Evolutionary conservation across 2,888 invertebrate species (phyloP).

Genomic region (Microchrysa polita): DNA sequence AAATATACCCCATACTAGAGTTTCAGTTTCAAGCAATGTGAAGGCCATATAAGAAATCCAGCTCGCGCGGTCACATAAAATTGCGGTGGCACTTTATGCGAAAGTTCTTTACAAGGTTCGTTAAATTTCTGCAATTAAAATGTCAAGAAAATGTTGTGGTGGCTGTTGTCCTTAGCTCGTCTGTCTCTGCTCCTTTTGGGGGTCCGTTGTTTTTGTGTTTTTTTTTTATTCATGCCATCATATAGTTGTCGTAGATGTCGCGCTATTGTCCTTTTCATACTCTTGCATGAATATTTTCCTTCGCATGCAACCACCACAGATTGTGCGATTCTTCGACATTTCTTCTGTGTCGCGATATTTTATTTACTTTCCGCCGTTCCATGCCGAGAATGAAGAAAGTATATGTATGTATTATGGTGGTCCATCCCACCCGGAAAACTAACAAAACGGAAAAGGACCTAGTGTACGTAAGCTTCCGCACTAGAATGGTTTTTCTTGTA

Average conservation of each 20-base stretch:
- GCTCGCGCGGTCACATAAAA: slow-evolving; percentile 4
- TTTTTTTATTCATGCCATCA: neutral
- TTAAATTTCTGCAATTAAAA: slow-evolving; percentile 50
- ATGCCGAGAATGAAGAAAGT: too few species aligned
- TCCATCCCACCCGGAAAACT: slow-evolving; percentile 22
- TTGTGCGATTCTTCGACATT: neutral
- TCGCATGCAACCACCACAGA: neutral
- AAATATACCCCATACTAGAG: too few species aligned
- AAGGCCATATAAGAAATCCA: neutral
- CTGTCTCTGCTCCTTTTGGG: neutral
- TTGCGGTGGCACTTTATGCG: slow-evolving; percentile 29
- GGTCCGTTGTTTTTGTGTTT: slow-evolving; percentile 15
- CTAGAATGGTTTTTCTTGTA: slow-evolving; percentile 24
- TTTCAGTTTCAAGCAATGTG: neutral
- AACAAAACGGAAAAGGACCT: slow-evolving; percentile 23
- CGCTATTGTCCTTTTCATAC: neutral
- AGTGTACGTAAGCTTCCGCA: slow-evolving; percentile 31
- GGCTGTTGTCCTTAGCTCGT: neutral
- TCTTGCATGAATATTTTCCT: slow-evolving; percentile 19
- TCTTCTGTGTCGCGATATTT: slow-evolving; percentile 37
- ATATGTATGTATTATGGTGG: too few species aligned
- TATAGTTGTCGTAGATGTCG: slow-evolving; percentile 20
- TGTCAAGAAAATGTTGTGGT: slow-evolving; percentile 46
- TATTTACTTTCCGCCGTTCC: slow-evolving; percentile 28
- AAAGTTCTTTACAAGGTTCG: slow-evolving; percentile 48